Conservation (phyloP, 2,113 vertebrate species). For the cat (Felis catus) region F.catus_Fca126_mat1.0 CM031413.1:52893501-52894000, state of each 20-base stretch:
- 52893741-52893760: not conserved
- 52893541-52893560: not conserved
- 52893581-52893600: not conserved
- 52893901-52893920: not conserved
- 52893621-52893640: not conserved
- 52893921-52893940: not conserved
- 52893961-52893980: not conserved
- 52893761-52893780: not conserved
- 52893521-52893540: not conserved
- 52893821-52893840: not conserved
- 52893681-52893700: not conserved
- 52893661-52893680: not conserved
- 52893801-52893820: not conserved
- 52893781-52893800: not conserved
- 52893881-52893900: not conserved
- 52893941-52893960: not conserved
- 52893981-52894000: not conserved
- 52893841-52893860: not conserved
- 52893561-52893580: not conserved
- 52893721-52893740: not conserved
- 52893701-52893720: not conserved
- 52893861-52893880: not conserved
- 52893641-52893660: not conserved
- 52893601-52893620: not conserved
- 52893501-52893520: accelerated